A percentile compares a stretch with the other conserved stretches of the same genome.
phyloP scores from a whole-genome alignment of 2,797 vertebrate genomes.

The Synaphobranchus kaupii region DNA sequence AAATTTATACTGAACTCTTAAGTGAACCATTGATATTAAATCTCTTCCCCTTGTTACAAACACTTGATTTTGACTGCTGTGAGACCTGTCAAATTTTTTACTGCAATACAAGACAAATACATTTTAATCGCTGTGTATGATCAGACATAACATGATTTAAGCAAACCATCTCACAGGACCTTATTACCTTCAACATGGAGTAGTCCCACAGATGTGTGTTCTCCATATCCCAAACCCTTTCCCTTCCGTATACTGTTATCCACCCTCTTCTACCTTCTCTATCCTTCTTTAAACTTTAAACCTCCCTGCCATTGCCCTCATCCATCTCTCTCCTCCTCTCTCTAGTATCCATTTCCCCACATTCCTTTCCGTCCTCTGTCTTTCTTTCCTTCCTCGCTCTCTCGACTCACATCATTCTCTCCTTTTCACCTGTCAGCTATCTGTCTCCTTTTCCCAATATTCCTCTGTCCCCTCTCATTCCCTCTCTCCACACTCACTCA shows the following conservation, averaged over 20 bases:
- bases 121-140: too few relatives aligned
- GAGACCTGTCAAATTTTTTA: too few relatives aligned
- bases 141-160: too few relatives aligned
- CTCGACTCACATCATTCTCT: not conserved
- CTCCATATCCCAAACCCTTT: too few relatives aligned
- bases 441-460: not conserved
- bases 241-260: too few relatives aligned
- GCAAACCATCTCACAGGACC: too few relatives aligned
- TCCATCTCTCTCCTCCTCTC: conserved; percentile 6
- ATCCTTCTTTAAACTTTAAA: conserved; percentile 32
- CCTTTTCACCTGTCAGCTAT: not conserved
- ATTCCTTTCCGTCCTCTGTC: not conserved
- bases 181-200: too few relatives aligned
- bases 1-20: conserved; percentile 35
- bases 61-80: too few relatives aligned
- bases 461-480: conserved; percentile 37
- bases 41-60: too few relatives aligned
- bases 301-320: conserved; percentile 19
- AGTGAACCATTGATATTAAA: not conserved
- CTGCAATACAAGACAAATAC: too few relatives aligned
- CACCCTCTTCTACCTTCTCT: too few relatives aligned
- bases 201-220: too few relatives aligned
- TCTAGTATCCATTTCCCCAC: not conserved
- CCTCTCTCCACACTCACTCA: conserved; percentile 33
- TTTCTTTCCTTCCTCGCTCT: not conserved